Conservation (phyloP, 1,140 invertebrate species). For the Pogonus chalceus region DNA sequence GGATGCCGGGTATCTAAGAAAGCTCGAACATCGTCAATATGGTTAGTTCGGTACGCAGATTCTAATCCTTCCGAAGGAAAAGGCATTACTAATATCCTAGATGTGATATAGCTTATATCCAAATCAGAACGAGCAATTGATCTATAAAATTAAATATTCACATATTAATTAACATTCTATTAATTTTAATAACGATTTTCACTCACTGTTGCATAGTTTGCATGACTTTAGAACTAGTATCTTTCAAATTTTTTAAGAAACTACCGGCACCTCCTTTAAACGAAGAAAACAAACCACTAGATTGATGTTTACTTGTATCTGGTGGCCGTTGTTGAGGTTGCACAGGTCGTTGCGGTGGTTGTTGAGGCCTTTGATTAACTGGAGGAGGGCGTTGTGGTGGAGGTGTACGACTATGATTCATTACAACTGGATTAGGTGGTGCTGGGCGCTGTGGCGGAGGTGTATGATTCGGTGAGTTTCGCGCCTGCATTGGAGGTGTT, state of each 20-base stretch:
- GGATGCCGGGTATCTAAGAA: slow-evolving; percentile 66
- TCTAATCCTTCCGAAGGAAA: slow-evolving; percentile 91
- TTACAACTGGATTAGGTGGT: slow-evolving; percentile 24
- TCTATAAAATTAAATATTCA: slow-evolving; percentile 39
- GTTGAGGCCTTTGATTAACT: slow-evolving; percentile 19
- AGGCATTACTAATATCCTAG: slow-evolving; percentile 76
- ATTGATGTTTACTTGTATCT: background rate
- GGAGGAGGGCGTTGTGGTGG: slow-evolving; percentile 25
- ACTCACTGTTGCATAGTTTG: slow-evolving; percentile 89
- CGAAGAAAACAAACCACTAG: slow-evolving; percentile 62
- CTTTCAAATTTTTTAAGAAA: slow-evolving; percentile 88
- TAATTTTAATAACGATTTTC: background rate
- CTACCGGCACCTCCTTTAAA: slow-evolving; percentile 74
- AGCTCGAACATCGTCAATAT: slow-evolving; percentile 79
- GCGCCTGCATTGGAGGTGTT: slow-evolving; percentile 25
- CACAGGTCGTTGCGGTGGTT: slow-evolving; percentile 17
- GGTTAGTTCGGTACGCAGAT: slow-evolving; percentile 83
- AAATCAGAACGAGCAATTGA: slow-evolving; percentile 80
- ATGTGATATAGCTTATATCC: slow-evolving; percentile 85
- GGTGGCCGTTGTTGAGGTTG: background rate
- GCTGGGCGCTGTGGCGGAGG: slow-evolving; percentile 28
- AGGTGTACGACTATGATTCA: slow-evolving; percentile 36
- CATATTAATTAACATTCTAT: slow-evolving; percentile 2
- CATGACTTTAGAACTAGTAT: slow-evolving; percentile 93
- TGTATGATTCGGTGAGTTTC: slow-evolving; percentile 21